phyloP scores from a whole-genome alignment of 2,797 vertebrate species.

The Perodicticus potto region DNA sequence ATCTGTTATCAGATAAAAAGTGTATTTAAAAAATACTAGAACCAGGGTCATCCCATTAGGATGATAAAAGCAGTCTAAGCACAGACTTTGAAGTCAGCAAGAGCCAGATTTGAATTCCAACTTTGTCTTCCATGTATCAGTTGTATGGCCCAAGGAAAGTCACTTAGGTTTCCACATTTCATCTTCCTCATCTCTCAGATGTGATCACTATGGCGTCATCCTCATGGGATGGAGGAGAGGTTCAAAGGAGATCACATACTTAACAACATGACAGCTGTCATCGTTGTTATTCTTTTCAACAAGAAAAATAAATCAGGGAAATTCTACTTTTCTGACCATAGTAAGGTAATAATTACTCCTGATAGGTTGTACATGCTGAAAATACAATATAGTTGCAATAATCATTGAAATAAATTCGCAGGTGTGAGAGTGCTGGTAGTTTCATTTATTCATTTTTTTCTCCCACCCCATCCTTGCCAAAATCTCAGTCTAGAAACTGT shows the following conservation, averaged over 20 bases:
- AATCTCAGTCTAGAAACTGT: background rate
- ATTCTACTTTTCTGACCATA: background rate
- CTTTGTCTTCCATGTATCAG: background rate
- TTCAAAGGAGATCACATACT: fast-evolving
- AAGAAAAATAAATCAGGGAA: background rate
- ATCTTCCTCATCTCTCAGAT: background rate
- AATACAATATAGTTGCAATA: background rate
- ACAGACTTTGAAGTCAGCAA: background rate
- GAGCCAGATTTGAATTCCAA: background rate
- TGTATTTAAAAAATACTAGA: background rate
- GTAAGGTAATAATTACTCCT: background rate
- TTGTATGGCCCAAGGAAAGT: background rate
- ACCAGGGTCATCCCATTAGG: background rate
- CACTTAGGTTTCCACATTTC: background rate
- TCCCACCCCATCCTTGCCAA: background rate
- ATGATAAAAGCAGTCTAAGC: background rate
- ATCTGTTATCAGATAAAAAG: background rate
- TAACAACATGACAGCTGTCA: background rate
- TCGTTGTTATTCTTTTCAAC: background rate
- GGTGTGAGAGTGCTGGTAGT: background rate
- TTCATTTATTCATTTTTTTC: background rate
- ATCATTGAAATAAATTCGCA: fast-evolving
- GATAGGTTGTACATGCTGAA: background rate
- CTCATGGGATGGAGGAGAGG: background rate
- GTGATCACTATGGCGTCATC: background rate